A percentile compares a stretch with the other conserved stretches of the same genome.
These are phyloP conservation scores for Corythucha ciliata DNA, from an alignment of 2,888 invertebrate species.

Conservation along the genomic window DNA sequence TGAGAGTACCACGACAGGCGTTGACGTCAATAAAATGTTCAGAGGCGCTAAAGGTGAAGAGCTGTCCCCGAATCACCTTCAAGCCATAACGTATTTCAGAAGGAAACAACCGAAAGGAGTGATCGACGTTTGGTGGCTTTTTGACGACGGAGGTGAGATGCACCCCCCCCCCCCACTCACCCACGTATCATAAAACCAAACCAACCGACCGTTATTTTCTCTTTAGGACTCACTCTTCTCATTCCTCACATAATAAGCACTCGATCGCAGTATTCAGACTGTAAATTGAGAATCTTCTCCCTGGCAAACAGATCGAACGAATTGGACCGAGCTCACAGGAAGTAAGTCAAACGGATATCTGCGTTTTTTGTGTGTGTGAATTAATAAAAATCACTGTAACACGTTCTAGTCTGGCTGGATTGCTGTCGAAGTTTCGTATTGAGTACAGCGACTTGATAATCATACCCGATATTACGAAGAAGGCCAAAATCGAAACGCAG, in stretches of 20 bases:
- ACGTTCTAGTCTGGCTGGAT: constrained; percentile 73
- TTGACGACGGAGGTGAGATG: constrained; percentile 67
- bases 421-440: constrained; percentile 87
- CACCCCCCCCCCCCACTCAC: not conserved
- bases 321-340: constrained; percentile 70
- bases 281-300: constrained; percentile 73
- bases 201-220: not conserved
- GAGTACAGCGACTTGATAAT: constrained; percentile 86
- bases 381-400: constrained; percentile 26
- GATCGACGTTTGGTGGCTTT: constrained; percentile 97
- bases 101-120: constrained; percentile 68
- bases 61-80: constrained; percentile 23
- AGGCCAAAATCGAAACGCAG: constrained; percentile 63
- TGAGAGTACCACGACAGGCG: no score
- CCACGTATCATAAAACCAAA: not conserved
- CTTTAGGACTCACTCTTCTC: constrained; percentile 60
- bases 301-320: constrained; percentile 69
- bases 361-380: not conserved
- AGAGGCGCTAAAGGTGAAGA: constrained; percentile 24
- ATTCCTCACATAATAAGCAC: constrained; percentile 77
- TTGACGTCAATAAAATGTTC: constrained; percentile 26
- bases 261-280: constrained; percentile 64
- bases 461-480: constrained; percentile 79
- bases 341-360: constrained; percentile 47
- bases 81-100: constrained; percentile 30